Base-by-base conservation (phyloP, 1,140 invertebrate genomes). In the Aphaenogaster rudis region DNA sequence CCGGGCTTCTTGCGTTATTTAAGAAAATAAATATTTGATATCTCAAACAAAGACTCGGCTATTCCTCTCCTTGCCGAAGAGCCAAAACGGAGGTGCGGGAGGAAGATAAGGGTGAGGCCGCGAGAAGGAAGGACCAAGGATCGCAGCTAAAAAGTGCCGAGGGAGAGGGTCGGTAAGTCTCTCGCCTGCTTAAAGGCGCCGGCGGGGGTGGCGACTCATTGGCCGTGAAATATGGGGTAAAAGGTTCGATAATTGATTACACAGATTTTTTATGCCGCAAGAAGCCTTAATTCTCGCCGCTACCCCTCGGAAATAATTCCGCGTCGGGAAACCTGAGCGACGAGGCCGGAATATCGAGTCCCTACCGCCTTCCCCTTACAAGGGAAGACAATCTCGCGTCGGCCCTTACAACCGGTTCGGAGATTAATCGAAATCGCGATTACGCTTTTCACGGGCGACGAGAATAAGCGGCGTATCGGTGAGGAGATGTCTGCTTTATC, bases 221-320 rank as follows among this genome's bases (percentile, higher is more conserved):
- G 94, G 93, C 94, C 94, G 92, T 95, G 94, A 95, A 95, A 95
- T 95, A 95, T 95, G 92, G 93, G 93, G 93, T 94, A 95, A 94
- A 94, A 95, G 94, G 93, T 95, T 95, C 95, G 94, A 95, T 95
- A 95, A 95, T 95, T 95, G 95, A 95, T 95, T 95, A 95, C 94
- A 95, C 95, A 94, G 94, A 95, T 94, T 95, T 95, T 95, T 95
- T 95, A 95, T 95, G 93, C 95, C 94, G 92, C 94, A 94, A 95
- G 93, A 94, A 93, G 93, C 94, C 93, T 95, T 95, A 95, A 95
- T 95, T 95, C 93, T 94, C 93, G 91, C 92, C 93, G 90, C 91
- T 85, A 91, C 92, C 91, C 92, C 92, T 92, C 91, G 88, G 93
- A 91, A 69, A 94, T 94, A 94, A 94, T 94, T 93, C 92, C 91